Evolutionary conservation across 2,113 vertebrate genomes (phyloP).

Genomic region (Eulacestoma nigropectus): DNA sequence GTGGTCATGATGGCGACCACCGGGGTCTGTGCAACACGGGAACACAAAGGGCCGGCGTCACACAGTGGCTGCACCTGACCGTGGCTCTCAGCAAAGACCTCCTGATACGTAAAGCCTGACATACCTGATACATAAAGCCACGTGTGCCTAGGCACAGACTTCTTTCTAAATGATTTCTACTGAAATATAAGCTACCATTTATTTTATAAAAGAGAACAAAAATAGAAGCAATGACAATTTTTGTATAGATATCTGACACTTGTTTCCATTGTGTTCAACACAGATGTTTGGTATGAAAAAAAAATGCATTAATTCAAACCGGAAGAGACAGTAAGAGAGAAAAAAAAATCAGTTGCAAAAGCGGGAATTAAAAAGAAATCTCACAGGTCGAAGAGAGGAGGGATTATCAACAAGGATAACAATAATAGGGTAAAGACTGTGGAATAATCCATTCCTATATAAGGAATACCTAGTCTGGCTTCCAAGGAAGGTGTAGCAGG

Average conservation of each 20-base stretch:
- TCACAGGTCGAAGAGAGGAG: neutral
- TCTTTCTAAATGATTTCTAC: neutral
- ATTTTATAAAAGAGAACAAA: neutral
- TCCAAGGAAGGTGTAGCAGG: neutral
- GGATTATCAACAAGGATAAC: neutral
- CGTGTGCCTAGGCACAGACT: rapidly evolving
- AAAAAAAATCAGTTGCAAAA: neutral
- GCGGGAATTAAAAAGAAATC: neutral
- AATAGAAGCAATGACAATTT: neutral
- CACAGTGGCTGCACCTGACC: rapidly evolving
- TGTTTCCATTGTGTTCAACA: neutral
- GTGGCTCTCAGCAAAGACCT: neutral
- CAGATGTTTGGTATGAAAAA: neutral
- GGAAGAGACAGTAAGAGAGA: neutral
- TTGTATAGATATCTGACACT: neutral
- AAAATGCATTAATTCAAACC: neutral
- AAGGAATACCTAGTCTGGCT: neutral
- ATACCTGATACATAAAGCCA: neutral
- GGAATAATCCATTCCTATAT: neutral
- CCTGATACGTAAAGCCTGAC: neutral
- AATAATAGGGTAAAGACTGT: neutral
- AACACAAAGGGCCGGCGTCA: neutral
- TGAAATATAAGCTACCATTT: neutral
- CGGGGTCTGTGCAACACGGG: constrained; percentile 66
- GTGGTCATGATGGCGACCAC: constrained; percentile 83